phyloP scores from a whole-genome alignment of 2,797 vertebrate species.

The Microcaecilia unicolor region DNA sequence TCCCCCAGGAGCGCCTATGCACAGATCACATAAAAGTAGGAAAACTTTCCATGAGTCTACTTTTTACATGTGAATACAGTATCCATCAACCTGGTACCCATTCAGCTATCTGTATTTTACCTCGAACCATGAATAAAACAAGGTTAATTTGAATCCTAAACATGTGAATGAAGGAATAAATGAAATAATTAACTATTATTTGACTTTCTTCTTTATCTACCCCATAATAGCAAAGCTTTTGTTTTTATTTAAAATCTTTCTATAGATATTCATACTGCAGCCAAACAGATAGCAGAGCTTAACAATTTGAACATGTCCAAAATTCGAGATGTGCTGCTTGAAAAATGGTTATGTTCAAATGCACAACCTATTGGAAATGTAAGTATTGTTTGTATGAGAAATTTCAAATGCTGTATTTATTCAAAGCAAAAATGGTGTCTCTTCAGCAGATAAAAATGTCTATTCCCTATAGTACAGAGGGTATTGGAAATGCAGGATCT shows the following conservation, averaged over 20 bases:
- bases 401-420: too few relatives aligned
- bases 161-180: too few relatives aligned
- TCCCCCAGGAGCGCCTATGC: too few relatives aligned
- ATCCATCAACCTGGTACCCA: too few relatives aligned
- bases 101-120: too few relatives aligned
- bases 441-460: neutral
- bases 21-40: too few relatives aligned
- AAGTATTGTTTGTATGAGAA: conserved; percentile 19
- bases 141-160: too few relatives aligned
- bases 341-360: conserved; percentile 84
- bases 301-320: conserved; percentile 80
- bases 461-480: neutral
- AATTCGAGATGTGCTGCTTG: conserved; percentile 73
- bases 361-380: conserved; percentile 52
- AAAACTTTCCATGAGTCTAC: too few relatives aligned
- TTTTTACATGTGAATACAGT: too few relatives aligned
- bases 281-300: conserved; percentile 78
- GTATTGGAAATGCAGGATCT: neutral
- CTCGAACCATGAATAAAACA: too few relatives aligned
- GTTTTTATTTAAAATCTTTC: neutral
- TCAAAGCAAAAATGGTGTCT: neutral
- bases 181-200: neutral
- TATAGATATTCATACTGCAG: conserved; percentile 76
- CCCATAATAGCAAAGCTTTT: neutral
- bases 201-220: neutral